A percentile compares a stretch with the other conserved stretches of the same genome.
These are phyloP conservation scores for Drosophila seguyi DNA, from an alignment of 1,140 invertebrate genomes.

Conservation along the genomic window DNA sequence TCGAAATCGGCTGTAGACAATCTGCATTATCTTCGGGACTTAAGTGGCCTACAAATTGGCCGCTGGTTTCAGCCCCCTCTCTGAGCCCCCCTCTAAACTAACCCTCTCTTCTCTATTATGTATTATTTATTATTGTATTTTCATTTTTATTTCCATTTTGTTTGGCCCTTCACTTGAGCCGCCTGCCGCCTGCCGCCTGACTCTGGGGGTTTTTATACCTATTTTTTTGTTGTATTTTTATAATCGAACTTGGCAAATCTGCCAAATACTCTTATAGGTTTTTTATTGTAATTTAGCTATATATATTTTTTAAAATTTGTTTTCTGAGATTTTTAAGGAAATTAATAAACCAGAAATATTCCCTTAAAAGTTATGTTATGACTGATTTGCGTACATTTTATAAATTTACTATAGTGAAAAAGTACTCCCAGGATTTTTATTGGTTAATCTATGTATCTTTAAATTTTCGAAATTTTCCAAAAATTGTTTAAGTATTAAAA, in stretches of 20 bases:
- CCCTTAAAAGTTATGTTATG: not conserved
- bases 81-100: no score
- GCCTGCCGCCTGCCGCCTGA: not conserved
- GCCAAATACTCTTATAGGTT: constrained; percentile 1
- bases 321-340: not conserved
- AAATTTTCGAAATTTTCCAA: not conserved
- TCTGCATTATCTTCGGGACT: constrained; percentile 46
- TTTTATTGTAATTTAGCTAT: no score
- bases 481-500: not conserved
- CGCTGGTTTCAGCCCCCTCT: not conserved
- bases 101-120: not conserved
- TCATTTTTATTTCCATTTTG: constrained; percentile 30
- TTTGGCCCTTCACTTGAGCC: constrained; percentile 34
- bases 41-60: constrained; percentile 52
- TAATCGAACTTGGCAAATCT: constrained; percentile 1
- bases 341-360: not conserved
- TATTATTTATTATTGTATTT: constrained; percentile 29
- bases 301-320: not conserved
- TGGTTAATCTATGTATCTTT: not conserved
- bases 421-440: no score
- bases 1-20: constrained; percentile 42
- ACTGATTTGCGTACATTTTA: not conserved
- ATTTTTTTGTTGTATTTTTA: not conserved
- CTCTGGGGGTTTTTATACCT: not conserved
- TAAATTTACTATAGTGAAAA: not conserved